phyloP scores from a whole-genome alignment of 2,888 invertebrate genomes.

The Thyatira batis region DNA sequence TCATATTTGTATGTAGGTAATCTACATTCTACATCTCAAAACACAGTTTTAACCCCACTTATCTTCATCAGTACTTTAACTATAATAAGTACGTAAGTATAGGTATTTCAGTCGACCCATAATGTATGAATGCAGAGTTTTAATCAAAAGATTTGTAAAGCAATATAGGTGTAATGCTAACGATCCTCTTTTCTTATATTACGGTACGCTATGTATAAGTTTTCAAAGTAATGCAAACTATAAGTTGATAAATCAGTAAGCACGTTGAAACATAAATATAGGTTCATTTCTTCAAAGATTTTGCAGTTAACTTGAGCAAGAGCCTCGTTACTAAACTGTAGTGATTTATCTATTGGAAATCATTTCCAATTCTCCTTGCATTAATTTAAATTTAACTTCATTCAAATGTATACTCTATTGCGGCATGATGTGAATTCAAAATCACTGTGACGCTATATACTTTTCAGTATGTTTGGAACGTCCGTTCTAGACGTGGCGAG shows the following conservation, averaged over 20 bases:
- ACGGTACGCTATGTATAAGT: no score
- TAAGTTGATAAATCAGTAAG: no score
- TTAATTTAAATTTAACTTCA: constrained; percentile 7
- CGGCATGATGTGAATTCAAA: not conserved
- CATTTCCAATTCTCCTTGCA: constrained; percentile 26
- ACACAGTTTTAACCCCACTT: no score
- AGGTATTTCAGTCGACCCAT: no score
- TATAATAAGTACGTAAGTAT: no score
- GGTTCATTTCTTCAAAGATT: not conserved
- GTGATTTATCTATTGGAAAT: constrained; percentile 1
- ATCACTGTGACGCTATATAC: not conserved
- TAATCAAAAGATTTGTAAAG: no score
- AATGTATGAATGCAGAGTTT: no score
- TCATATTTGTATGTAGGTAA: no score
- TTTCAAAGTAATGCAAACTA: no score
- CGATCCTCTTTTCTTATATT: not conserved
- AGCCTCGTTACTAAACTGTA: not conserved
- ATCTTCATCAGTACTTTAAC: no score
- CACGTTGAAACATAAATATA: no score
- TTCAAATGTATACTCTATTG: not conserved
- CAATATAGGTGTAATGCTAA: not conserved
- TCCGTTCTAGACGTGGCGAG: constrained; percentile 54
- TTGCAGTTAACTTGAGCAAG: not conserved
- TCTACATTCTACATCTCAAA: no score
- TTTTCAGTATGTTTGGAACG: constrained; percentile 46